phyloP scores from a whole-genome alignment of 1,140 invertebrate species.

The Calephelis nemesis region DNA sequence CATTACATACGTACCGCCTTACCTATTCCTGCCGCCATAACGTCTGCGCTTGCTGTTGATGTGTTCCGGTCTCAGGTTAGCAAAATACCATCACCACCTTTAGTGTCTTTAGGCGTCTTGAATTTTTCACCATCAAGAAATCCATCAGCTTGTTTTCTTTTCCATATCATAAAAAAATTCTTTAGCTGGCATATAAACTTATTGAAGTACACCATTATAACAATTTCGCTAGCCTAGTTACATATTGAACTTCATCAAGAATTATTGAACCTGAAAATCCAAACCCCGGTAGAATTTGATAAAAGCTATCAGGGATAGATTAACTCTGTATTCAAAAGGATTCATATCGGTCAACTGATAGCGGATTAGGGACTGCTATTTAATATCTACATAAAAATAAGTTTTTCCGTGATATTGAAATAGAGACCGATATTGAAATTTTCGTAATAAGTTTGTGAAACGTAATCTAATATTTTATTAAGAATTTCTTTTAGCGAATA shows the following conservation, averaged over 20 bases:
- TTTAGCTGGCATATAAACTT: no score
- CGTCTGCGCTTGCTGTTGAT: no score
- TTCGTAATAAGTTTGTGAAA: background rate
- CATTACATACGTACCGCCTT: no score
- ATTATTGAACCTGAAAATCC: constrained; percentile 2
- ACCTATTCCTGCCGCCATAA: no score
- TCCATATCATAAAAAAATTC: no score
- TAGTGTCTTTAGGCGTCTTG: no score
- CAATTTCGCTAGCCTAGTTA: no score
- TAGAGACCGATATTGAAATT: background rate
- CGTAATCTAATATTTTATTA: background rate
- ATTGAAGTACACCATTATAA: no score
- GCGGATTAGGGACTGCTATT: constrained; percentile 8
- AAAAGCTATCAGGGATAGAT: constrained; percentile 9
- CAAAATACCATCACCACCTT: no score
- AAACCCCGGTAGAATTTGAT: background rate
- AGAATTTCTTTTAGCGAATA: background rate
- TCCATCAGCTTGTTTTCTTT: no score
- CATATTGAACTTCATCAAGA: background rate
- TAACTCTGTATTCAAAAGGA: constrained; percentile 1
- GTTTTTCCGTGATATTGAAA: background rate
- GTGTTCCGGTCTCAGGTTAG: no score
- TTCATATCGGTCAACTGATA: constrained; percentile 7
- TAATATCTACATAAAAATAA: background rate
- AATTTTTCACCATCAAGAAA: no score